These are phyloP conservation scores for Eupithecia insigniata DNA, from an alignment of 2,888 invertebrate species.

Conservation along the genomic window DNA sequence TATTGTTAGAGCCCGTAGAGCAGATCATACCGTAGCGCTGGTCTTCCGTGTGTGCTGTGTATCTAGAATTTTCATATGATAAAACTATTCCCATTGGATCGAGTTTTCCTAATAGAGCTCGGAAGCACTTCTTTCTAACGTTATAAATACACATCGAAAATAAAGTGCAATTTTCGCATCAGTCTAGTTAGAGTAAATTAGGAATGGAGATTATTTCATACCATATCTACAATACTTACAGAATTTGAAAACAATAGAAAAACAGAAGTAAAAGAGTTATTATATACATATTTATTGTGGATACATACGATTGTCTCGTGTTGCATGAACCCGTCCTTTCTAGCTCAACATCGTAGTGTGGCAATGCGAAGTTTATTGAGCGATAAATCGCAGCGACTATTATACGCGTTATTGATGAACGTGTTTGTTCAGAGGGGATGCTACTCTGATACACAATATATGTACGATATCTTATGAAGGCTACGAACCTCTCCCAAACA, in stretches of 20 bases:
- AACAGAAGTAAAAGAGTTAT: background rate
- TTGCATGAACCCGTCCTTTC: constrained; percentile 2
- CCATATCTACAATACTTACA: too few relatives aligned
- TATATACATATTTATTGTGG: too few relatives aligned
- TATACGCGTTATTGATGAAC: constrained; percentile 26
- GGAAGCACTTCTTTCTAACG: background rate
- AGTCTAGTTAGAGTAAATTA: background rate
- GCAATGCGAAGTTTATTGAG: constrained; percentile 26
- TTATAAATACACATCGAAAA: too few relatives aligned
- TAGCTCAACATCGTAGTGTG: constrained; percentile 20
- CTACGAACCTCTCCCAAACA: too few relatives aligned
- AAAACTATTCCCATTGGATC: background rate
- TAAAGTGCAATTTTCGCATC: background rate
- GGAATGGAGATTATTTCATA: background rate
- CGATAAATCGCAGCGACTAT: constrained; percentile 29
- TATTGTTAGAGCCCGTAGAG: too few relatives aligned
- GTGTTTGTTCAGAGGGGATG: constrained; percentile 20
- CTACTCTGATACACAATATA: background rate
- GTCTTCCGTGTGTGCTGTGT: too few relatives aligned
- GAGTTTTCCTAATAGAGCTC: background rate
- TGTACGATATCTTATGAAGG: background rate
- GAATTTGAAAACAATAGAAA: background rate
- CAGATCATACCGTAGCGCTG: too few relatives aligned
- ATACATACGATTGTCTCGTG: background rate
- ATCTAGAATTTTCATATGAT: too few relatives aligned